These are phyloP conservation scores for Ptilonorhynchus violaceus DNA, from an alignment of 2,113 vertebrate species.

Conservation along the genomic window DNA sequence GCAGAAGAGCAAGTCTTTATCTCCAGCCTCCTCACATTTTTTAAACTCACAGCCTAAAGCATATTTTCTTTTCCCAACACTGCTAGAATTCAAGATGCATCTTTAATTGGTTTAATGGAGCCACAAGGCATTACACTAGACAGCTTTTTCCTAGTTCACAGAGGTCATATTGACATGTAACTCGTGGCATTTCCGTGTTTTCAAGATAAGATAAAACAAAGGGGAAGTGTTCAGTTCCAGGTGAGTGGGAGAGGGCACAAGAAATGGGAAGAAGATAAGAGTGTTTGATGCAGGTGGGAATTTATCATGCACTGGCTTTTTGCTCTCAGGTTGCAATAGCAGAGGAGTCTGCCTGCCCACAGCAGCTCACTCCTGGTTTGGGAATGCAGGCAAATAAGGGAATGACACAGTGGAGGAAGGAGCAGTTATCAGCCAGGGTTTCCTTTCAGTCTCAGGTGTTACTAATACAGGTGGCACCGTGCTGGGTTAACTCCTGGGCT, in stretches of 20 bases:
- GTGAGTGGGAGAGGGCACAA: constrained; percentile 73
- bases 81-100: constrained; percentile 38
- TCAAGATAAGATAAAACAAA: constrained; percentile 78
- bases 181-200: constrained; percentile 79
- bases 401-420: background rate
- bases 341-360: background rate
- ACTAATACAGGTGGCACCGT: background rate
- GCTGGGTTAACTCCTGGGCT: background rate
- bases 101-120: constrained; percentile 70
- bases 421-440: background rate
- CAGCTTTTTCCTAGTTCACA: constrained; percentile 73
- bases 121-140: constrained; percentile 50
- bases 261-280: constrained; percentile 73
- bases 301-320: constrained; percentile 35
- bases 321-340: constrained; percentile 7
- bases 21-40: background rate
- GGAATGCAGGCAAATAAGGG: background rate
- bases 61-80: constrained; percentile 37
- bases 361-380: background rate
- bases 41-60: constrained; percentile 25
- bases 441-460: background rate
- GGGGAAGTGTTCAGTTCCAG: constrained; percentile 81
- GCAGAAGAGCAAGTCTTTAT: background rate
- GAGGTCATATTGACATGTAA: constrained; percentile 82
- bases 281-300: constrained; percentile 72